phyloP scores from a whole-genome alignment of 2,113 vertebrate species.

The Balaenoptera acutorostrata region DNA sequence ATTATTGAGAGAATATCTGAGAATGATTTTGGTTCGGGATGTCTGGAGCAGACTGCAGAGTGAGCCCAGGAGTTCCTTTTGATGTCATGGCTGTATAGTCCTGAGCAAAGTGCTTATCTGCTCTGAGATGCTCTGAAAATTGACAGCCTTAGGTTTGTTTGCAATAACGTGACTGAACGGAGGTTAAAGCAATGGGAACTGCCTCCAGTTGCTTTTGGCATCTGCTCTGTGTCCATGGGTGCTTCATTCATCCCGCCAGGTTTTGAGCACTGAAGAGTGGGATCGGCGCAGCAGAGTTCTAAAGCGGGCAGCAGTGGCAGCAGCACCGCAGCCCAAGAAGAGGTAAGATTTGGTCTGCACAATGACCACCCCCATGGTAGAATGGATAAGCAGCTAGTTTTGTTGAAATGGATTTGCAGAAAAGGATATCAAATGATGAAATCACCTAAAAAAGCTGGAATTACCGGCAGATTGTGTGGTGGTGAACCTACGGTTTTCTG shows the following conservation, averaged over 20 bases:
- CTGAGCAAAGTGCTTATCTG: background rate
- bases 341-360: conserved; percentile 13
- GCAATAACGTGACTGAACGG: background rate
- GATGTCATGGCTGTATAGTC: background rate
- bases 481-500: conserved; percentile 88
- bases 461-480: conserved; percentile 91
- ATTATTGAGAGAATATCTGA: background rate
- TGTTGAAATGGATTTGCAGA: background rate
- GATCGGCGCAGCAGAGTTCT: background rate
- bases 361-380: rapidly evolving
- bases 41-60: background rate
- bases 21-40: background rate
- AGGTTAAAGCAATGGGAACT: background rate
- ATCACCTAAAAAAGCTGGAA: conserved; percentile 86
- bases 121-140: background rate
- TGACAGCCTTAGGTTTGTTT: background rate
- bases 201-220: background rate
- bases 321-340: background rate
- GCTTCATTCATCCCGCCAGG: background rate
- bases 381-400: background rate
- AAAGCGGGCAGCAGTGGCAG: background rate
- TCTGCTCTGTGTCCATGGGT: background rate
- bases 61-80: background rate
- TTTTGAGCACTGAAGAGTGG: background rate
- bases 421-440: conserved; percentile 81